These are phyloP conservation scores for Tineola bisselliella DNA, from an alignment of 2,888 invertebrate genomes.

Conservation along the genomic window DNA sequence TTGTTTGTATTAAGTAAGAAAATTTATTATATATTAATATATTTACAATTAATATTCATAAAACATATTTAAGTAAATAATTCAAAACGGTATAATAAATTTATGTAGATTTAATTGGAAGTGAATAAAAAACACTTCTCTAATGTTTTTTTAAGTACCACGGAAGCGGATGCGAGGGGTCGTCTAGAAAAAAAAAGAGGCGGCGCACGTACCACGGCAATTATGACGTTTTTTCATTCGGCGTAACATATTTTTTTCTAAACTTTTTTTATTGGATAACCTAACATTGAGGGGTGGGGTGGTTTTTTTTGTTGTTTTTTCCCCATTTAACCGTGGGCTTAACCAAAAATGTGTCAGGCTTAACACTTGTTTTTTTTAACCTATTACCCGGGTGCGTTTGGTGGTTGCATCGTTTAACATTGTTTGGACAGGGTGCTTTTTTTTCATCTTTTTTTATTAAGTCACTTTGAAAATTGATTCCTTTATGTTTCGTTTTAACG, in stretches of 20 bases:
- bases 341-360: slow-evolving; percentile 41
- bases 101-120: neutral
- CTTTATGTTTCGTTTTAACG: slow-evolving; percentile 21
- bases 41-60: too few relatives aligned
- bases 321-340: slow-evolving; percentile 19
- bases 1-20: too few relatives aligned
- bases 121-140: neutral
- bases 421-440: slow-evolving; percentile 35
- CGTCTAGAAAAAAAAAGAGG: slow-evolving; percentile 30
- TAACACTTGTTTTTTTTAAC: slow-evolving; percentile 35
- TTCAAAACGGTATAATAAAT: neutral
- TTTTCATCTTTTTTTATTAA: slow-evolving; percentile 12
- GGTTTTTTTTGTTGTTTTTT: slow-evolving; percentile 40
- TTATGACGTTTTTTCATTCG: slow-evolving; percentile 52
- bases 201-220: slow-evolving; percentile 54
- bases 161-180: slow-evolving; percentile 23
- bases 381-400: slow-evolving; percentile 20
- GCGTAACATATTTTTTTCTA: slow-evolving; percentile 38
- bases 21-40: too few relatives aligned
- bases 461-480: slow-evolving; percentile 23
- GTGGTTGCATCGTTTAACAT: slow-evolving; percentile 40
- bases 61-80: too few relatives aligned
- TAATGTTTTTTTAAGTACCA: neutral
- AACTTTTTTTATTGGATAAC: slow-evolving; percentile 49
- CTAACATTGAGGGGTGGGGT: slow-evolving; percentile 33